Evolutionary conservation across 1,140 invertebrate species (phyloP), one percentile per base, ranked within the genome.

Genomic region (Leguminivora glycinivorella): DNA sequence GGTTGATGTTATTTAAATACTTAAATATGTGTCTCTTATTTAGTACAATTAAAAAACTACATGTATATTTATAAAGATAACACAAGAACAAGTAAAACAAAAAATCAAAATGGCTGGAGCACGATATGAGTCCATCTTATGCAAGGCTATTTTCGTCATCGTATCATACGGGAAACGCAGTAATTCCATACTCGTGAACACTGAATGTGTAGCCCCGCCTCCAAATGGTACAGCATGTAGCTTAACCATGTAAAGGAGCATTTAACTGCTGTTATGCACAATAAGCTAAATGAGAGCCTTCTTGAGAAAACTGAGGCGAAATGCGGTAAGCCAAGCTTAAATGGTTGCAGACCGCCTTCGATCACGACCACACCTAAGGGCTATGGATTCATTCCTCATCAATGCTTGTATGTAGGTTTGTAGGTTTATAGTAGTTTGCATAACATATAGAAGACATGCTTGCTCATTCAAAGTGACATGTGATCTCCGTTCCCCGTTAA

Each of bases 221-320:
- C 19, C 47, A 22, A 52, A 22, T n/a, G 17, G 47, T 52, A 22
- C 10, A 52, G 7, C 22, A 12, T 43, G n/a, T 5, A 43, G 17
- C 17, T 9, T 22, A 52, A 22, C 17, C 47, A 52, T 52, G 19
- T 52, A 52, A 52, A 52, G 47, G 47, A 52, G 47, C 47, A 52
- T 52, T 52, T 52, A 52, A 19, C 47, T 52, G 47, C 47, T 52
- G 4, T 52, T 52, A 52, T 52, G 47, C 47, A 22, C 47, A 52
- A 52, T 52, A 9, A 52, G 17, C 47, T 52, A 22, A 52, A 52
- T 52, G n/a, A 52, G 47, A 19, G 47, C 17, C 47, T 22, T 22
- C 47, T 52, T 6, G 47, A 52, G 47, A 52, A 52, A 52, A 19
- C 47, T 52, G 7, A 52, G 17, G 17, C 19, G 22, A 52, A 43